Base-by-base conservation (phyloP, 2,888 invertebrate species). In the Heterodera filipjevi region DNA sequence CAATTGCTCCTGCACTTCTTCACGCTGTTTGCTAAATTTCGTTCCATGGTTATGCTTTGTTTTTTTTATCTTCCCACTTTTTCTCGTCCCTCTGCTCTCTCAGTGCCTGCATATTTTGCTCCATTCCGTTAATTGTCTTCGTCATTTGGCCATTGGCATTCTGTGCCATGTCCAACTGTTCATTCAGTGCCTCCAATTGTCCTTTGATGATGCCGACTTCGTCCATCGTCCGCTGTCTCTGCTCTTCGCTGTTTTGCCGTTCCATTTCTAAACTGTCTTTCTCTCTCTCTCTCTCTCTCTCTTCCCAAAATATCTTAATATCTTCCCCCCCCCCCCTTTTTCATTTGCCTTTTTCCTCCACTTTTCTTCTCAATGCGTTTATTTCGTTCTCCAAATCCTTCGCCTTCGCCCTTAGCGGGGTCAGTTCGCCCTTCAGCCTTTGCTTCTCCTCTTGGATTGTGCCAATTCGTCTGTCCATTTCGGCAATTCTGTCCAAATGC, bases 351-450 rank as follows among this genome's bases (percentile, higher is more conserved):
- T 86, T 87, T 77, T 88, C 88, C 33, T 88, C 88, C 6, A 87
- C 76, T 22, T 85, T 81, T 16, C 87, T 82, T 44, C 85, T 80
- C 59, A 84, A 53, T 44, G 79, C 81, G 78, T 84, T 86, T 82
- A 83, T 86, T 77, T 88, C 86, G 76, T 85, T 86, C 77, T 88
- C 88, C 80, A 86, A 77, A 76, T 88, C 88, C 33, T 87, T 84
- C 79, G 82, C 86, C 49, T 82, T 84, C 78, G 77, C 79, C 66
- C 81, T 84, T 66, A 88, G 79, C 22, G 87, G 87, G 19, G 81
- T 83, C 71, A 84, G 80, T 73, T 88, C 88, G 19, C 79, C 79
- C 76, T 87, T 87, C 35, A 86, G 78, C 35, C 85, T 81, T 70
- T 83, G 82, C 81, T 89, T 88, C 71, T 89, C 88, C 46, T 86